Evolutionary conservation across 2,797 vertebrate genomes (phyloP).

Genomic region (Anguilla marmorata): DNA sequence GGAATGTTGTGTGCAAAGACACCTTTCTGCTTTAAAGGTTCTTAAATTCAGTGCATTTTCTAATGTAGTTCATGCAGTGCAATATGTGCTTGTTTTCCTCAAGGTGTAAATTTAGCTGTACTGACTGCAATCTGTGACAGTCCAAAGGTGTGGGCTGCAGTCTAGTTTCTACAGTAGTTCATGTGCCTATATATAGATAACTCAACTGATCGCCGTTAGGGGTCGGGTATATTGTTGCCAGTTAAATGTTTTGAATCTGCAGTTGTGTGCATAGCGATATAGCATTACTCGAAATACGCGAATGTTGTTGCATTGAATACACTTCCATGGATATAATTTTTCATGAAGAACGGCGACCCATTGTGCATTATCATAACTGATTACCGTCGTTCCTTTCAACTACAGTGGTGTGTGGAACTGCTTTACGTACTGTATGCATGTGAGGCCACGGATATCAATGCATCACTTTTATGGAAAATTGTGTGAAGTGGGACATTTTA

Average conservation of each 20-base stretch:
- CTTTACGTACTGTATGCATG: background rate
- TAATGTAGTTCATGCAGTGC: constrained; percentile 23
- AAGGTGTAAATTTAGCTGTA: constrained; percentile 31
- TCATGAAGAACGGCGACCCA: background rate
- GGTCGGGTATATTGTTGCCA: constrained; percentile 34
- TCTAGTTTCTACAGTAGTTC: constrained; percentile 37
- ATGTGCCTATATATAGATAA: constrained; percentile 39
- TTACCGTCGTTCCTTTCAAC: constrained; percentile 10
- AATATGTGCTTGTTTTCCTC: constrained; percentile 30
- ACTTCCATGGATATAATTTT: constrained; percentile 2
- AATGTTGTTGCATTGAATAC: background rate
- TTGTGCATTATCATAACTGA: constrained; percentile 12
- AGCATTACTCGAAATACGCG: constrained; percentile 23
- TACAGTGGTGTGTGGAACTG: background rate
- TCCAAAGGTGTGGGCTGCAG: constrained; percentile 24
- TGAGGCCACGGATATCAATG: background rate
- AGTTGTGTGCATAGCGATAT: constrained; percentile 36
- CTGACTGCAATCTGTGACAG: constrained; percentile 16
- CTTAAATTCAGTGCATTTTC: constrained; percentile 27
- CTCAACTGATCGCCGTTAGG: constrained; percentile 29
- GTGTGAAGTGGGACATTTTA: background rate
- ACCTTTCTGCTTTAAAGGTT: constrained; percentile 20
- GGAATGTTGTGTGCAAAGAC: background rate
- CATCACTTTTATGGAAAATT: background rate
- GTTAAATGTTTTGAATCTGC: constrained; percentile 38